Evolutionary conservation across 1,140 invertebrate genomes (phyloP), one percentile per base, ranked within the genome.

Genomic region (Zaprionus africanus): DNA sequence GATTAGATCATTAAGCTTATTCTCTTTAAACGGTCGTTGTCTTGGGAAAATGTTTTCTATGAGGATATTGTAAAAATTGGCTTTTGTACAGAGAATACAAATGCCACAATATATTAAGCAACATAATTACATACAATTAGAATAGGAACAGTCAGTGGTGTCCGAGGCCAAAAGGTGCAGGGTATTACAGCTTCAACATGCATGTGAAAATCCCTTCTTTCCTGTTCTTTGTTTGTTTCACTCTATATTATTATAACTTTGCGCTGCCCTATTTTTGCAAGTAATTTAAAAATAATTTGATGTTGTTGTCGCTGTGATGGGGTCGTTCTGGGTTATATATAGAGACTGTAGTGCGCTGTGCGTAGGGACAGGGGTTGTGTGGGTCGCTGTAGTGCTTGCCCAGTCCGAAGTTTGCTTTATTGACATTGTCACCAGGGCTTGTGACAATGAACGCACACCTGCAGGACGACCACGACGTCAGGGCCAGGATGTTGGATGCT

Each of bases 211-310:
- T 11, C n/a, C 13, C 7, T 53, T 36, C 13, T 54, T 28, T 12
- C 12, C 5, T 34, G 1, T 15, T 43, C 64, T 49, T 79, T 76
- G 26, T 58, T 59, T 75, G 26, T 58, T 59, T 38, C 19, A 53
- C 46, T 82, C 54, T 64, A 38, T 53, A 65, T 54, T 81, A 74
- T 78, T 68, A 78, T 71, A 86, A 85, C 82, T 71, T 85, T 63
- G 6, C 28, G 43, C 63, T 68, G 43, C 46, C 65, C 70, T 75
- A 82, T 82, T 86, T 87, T 79, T 79, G 64, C 79, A 86, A 86
- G 82, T 86, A 86, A 86, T 86, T 87, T 86, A 79, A 79, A 85
- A 86, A 86, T 86, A 87, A 86, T 86, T 86, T 86, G 58, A 79
- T 77, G 83, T 64, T 78, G 82, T 66, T 67, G 67, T 36, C 68